Evolutionary conservation across 35 echinoderm and acorn worm genomes (phyloP).

Genomic region (Ptychodera flava): DNA sequence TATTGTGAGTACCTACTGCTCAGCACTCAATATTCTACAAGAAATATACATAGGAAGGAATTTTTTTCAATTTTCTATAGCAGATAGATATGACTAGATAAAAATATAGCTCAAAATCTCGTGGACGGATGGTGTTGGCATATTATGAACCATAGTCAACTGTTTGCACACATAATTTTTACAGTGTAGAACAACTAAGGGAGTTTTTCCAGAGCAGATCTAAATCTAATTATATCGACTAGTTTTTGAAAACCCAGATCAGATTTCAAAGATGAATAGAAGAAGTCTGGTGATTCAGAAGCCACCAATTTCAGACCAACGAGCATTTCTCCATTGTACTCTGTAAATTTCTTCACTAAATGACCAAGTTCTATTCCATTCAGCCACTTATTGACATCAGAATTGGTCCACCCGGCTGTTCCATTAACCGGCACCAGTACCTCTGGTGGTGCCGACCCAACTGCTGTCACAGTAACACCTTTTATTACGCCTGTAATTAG

Average conservation of each 20-base stretch:
- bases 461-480: not conserved
- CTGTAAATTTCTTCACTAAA: slow-evolving; percentile 37
- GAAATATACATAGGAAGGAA: no score
- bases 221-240: slow-evolving; percentile 51
- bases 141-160: no score
- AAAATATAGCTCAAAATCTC: no score
- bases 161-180: no score
- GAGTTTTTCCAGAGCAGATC: slow-evolving; percentile 37
- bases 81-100: no score
- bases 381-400: slow-evolving; percentile 52
- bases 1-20: no score
- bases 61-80: no score
- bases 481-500: not conserved
- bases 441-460: not conserved
- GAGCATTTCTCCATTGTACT: slow-evolving; percentile 44
- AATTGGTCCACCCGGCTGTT: slow-evolving; percentile 32
- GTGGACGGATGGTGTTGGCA: no score
- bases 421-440: not conserved
- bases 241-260: slow-evolving; percentile 52
- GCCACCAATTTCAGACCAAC: slow-evolving; percentile 41
- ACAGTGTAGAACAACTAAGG: no score
- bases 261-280: slow-evolving; percentile 41
- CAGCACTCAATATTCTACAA: no score
- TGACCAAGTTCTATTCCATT: slow-evolving; percentile 14
- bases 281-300: slow-evolving; percentile 48